Base-by-base conservation (phyloP, 2,113 vertebrate species). In the Echinops telfairi region DNA sequence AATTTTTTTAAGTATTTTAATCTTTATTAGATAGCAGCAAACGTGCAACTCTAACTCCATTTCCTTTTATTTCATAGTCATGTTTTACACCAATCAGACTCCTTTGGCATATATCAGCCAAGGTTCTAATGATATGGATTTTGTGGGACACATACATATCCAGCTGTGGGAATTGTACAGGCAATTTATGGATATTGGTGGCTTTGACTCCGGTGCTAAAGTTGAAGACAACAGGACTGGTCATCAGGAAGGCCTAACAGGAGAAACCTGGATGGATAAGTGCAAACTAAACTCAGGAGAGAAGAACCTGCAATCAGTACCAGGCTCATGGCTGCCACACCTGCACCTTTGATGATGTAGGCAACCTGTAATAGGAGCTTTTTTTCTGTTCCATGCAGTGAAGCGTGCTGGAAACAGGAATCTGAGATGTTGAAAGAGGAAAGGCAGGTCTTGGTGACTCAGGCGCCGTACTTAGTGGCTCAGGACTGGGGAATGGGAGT, bases 381-480 rank as follows among this genome's bases (percentile, higher is more conserved):
- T 15, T 80, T 36, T 86, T 89, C 23, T 36, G 2, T 25, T 11
- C 86, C 29, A 16, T 53, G 57, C 29, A 87, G 66, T 2, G 73
- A 57, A 71, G 29, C 20, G 10, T 2, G 0, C 33, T 36, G n/a
- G 57, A n/a, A 57, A 29, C 31, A 27, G 71, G 73, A 62, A 1
- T 0, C 91, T 38, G n/a, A 75, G 31, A 6, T 25, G 9, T 53
- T 17, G 3, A 31, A 82, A 19, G 43, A 91, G 31, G 25, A 76
- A 15, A 73, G 23, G 1, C 29, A 25, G 23, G 38, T 9, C 15
- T 66, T 31, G 64, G 60, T 66, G 29, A 12, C 20, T 40, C 40
- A 25, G 15, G 0, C 33, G 0, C 1, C 75, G 9, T 36, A 16
- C 10, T 36, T 4, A 0, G 20, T 71, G 47, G 22, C 25, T 83